Percentiles rank a stretch among this genome's conserved stretches.
These are phyloP conservation scores for Eupithecia vulgata DNA, from an alignment of 2,888 invertebrate genomes.

Conservation along the genomic window DNA sequence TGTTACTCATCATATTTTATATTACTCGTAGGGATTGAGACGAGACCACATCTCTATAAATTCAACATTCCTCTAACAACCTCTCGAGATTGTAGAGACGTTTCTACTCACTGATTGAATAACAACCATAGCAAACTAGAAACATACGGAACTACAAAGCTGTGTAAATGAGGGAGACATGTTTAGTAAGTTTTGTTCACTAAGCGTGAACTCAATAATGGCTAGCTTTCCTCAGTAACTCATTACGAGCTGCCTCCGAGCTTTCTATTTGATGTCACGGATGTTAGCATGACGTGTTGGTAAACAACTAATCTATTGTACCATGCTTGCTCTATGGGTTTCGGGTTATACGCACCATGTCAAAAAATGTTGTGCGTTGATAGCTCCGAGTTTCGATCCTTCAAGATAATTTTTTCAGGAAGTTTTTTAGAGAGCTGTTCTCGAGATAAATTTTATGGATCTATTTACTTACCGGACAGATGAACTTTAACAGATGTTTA, in stretches of 20 bases:
- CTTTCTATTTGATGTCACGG: constrained; percentile 27
- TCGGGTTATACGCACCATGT: background rate
- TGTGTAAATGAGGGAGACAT: constrained; percentile 25
- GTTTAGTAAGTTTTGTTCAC: constrained; percentile 27
- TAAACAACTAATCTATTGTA: constrained; percentile 24
- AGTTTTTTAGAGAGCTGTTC: background rate
- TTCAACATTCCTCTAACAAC: background rate
- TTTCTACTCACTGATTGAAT: constrained; percentile 5
- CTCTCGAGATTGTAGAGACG: background rate
- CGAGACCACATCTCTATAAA: background rate
- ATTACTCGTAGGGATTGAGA: background rate
- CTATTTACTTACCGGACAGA: background rate
- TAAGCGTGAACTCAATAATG: constrained; percentile 35
- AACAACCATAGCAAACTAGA: constrained; percentile 10
- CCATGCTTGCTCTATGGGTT: constrained; percentile 6
- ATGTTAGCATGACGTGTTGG: constrained; percentile 26
- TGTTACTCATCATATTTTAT: background rate
- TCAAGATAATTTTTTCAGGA: background rate
- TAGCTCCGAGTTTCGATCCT: background rate
- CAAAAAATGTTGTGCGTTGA: background rate
- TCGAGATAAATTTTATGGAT: background rate
- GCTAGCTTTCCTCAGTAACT: constrained; percentile 27
- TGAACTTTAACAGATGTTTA: background rate
- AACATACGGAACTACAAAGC: constrained; percentile 12
- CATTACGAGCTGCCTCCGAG: constrained; percentile 31